Base-by-base conservation (phyloP, 2,888 invertebrate species). In the Dastarcus helophoroides region DNA sequence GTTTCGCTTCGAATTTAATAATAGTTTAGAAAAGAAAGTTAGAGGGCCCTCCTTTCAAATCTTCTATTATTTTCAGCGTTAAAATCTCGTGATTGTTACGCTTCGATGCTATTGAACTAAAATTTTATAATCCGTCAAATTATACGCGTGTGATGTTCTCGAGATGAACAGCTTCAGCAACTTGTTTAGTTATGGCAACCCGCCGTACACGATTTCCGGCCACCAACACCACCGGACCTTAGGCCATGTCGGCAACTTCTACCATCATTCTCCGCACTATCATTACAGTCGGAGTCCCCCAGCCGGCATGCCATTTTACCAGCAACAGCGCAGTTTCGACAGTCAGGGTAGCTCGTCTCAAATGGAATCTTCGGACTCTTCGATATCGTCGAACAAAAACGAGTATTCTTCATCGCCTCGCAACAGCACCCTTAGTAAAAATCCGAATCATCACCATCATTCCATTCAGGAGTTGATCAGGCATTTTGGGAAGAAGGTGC, bases 391-490 rank as follows among this genome's bases (percentile, higher is more conserved):
- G n/a, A n/a, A n/a, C n/a, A n/a, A n/a, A n/a, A n/a, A n/a, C 3
- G 42, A 45, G 17, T 43, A 39, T 17, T 39, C 39, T 4, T 39
- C 43, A 9, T 43, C 44, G 14, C 46, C 44, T 2, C 40, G 38
- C 19, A 10, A 10, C 9, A 9, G 14, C 25, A 42, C 31, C 5
- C 33, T 48, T 31, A 51, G 53, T n/a, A 48, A 46, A 21, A 41
- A 47, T 8, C 50, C 53, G 32, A 46, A 65, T 41, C 67, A 69
- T 25, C 65, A 69, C 37, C 60, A 62, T 39, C 75, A 79, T 57
- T 74, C 80, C 14, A 79, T 84, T 47, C 81, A 82, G 49, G 83
- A 83, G 49, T 60, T 84, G 56, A 74, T 84, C 29, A 69, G 78
- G 42, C 76, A 79, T 47, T 79, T 83, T 43, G 75, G 80, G 13